Percentiles rank a stretch among this genome's conserved stretches.
Conservation (phyloP, 53 echinoderm and acorn worm species). For the Zoroaster sp. region DNA sequence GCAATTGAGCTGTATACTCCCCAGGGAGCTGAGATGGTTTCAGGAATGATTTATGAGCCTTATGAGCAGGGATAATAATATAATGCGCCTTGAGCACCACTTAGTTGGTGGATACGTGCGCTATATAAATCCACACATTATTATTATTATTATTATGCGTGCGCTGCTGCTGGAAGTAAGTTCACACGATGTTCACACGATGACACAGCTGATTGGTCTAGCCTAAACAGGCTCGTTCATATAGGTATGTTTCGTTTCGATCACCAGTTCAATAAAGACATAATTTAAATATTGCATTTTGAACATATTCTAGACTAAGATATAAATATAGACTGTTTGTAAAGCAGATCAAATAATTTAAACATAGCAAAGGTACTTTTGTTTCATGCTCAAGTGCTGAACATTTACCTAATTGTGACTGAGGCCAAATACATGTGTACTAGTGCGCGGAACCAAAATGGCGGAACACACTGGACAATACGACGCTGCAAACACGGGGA, state of each 20-base stretch:
- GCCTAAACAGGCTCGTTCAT: slow-evolving; percentile 18
- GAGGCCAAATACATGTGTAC: slow-evolving; percentile 43
- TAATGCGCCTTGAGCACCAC: no score
- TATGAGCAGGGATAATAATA: no score
- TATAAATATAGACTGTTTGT: no score
- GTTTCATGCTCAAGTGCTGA: neutral
- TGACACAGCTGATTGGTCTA: slow-evolving; percentile 33
- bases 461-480: slow-evolving; percentile 58
- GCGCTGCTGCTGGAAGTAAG: no score
- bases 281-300: no score
- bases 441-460: slow-evolving; percentile 41
- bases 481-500: slow-evolving; percentile 28
- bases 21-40: no score
- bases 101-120: no score
- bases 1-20: no score
- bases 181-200: neutral
- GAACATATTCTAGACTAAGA: no score
- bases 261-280: no score
- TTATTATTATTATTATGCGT: neutral
- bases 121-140: neutral
- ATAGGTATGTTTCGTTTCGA: neutral
- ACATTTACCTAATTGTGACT: neutral
- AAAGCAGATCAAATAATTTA: neutral
- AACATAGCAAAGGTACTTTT: neutral
- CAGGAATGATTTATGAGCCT: no score